Conservation (phyloP, 2,797 vertebrate species). For the Enteromius mattozi region DNA sequence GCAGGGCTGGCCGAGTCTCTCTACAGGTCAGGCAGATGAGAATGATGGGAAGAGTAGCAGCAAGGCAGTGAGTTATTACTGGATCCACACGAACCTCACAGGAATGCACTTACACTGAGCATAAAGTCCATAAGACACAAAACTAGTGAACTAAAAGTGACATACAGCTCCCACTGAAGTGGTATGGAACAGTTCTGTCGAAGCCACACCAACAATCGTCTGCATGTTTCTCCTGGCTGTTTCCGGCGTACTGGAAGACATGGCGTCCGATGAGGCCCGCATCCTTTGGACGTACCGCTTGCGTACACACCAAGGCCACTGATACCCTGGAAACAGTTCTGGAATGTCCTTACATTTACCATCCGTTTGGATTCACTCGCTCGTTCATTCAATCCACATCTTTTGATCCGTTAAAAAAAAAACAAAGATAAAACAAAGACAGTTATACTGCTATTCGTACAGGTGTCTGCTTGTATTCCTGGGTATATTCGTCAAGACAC, state of each 20-base stretch:
- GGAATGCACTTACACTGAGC: conserved; percentile 58
- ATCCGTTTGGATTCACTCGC: conserved; percentile 54
- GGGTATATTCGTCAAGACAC: conserved; percentile 83
- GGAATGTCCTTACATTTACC: conserved; percentile 78
- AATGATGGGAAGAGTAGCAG: conserved; percentile 74
- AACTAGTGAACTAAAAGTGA: conserved; percentile 54
- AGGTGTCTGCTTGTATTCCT: conserved; percentile 76
- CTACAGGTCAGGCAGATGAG: conserved; percentile 64
- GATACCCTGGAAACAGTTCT: conserved; percentile 72
- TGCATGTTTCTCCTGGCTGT: conserved; percentile 26
- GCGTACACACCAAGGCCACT: conserved; percentile 73
- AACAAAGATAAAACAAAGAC: conserved; percentile 65
- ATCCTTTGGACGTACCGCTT: conserved; percentile 35
- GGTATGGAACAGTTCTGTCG: conserved; percentile 69
- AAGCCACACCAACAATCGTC: conserved; percentile 67
- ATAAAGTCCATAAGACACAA: conserved; percentile 59
- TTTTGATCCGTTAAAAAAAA: conserved; percentile 67
- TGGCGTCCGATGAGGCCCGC: conserved; percentile 26
- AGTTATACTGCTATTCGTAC: conserved; percentile 79
- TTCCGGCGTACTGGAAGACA: conserved; percentile 57
- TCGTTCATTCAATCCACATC: conserved; percentile 62
- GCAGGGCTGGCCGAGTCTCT: conserved; percentile 57
- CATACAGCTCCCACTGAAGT: conserved; percentile 66
- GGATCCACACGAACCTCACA: conserved; percentile 56
- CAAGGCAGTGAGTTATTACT: conserved; percentile 74